A percentile compares a stretch with the other conserved stretches of the same genome.
phyloP scores from a whole-genome alignment of 2,888 invertebrate species.

The Ceraclea dissimilis region DNA sequence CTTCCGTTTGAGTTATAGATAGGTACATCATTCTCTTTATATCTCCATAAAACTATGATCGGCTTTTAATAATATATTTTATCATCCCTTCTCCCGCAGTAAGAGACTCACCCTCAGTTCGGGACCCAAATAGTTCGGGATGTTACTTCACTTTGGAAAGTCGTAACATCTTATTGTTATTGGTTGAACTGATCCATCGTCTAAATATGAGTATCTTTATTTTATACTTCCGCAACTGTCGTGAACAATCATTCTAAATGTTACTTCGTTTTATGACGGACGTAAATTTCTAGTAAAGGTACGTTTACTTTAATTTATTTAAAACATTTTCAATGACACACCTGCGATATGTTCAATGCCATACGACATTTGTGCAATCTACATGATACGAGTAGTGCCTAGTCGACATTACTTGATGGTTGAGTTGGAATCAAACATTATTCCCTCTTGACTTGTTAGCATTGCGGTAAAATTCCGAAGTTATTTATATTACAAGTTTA shows the following conservation, averaged over 20 bases:
- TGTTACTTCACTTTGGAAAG: conserved; percentile 12
- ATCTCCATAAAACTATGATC: conserved; percentile 20
- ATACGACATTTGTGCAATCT: no score
- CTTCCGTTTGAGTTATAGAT: neutral
- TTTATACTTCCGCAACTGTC: neutral
- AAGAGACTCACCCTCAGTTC: neutral
- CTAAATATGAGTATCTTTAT: neutral
- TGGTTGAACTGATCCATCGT: neutral
- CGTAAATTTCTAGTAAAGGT: no score
- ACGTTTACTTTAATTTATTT: no score
- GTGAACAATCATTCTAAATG: neutral
- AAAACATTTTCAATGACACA: no score
- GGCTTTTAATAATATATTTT: conserved; percentile 14
- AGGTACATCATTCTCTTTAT: neutral
- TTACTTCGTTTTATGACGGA: neutral
- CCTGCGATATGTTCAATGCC: no score
- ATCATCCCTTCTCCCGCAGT: conserved; percentile 5
- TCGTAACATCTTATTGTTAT: conserved; percentile 16
- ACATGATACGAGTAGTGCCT: no score
- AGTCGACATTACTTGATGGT: no score
- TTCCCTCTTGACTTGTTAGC: no score
- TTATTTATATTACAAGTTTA: no score
- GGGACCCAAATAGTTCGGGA: neutral
- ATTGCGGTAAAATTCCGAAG: no score
- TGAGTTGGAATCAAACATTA: no score